Evolutionary conservation across 2,797 vertebrate genomes (phyloP).

Genomic region (Semaprochilodus insignis): DNA sequence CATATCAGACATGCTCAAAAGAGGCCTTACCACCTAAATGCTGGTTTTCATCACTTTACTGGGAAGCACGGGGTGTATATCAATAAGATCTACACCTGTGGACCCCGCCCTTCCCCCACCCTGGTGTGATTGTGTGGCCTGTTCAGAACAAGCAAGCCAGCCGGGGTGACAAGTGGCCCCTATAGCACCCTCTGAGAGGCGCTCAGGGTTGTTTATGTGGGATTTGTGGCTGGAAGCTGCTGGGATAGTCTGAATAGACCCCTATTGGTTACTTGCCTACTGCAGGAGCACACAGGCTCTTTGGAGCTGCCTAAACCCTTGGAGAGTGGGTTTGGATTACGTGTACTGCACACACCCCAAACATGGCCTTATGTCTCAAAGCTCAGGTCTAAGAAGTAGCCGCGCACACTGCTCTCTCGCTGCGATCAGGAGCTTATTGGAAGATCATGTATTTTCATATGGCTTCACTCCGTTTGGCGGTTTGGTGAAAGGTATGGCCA

Average conservation of each 20-base stretch:
- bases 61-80: constrained; percentile 35
- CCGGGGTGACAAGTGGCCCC: constrained; percentile 69
- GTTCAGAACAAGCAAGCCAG: constrained; percentile 29
- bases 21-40: constrained; percentile 1
- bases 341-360: constrained; percentile 38
- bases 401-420: neutral
- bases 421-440: no score
- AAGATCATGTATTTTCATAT: no score
- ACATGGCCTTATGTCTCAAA: constrained; percentile 44
- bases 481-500: no score
- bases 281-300: neutral
- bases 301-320: constrained; percentile 8
- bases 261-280: constrained; percentile 2
- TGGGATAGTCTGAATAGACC: constrained; percentile 47
- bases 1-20: neutral
- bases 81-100: constrained; percentile 58
- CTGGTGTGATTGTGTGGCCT: constrained; percentile 36
- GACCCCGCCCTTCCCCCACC: constrained; percentile 20
- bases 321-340: constrained; percentile 45
- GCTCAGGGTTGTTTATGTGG: constrained; percentile 67
- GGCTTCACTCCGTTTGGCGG: no score
- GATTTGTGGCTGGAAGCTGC: constrained; percentile 46
- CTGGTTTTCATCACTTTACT: constrained; percentile 36
- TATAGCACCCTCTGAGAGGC: constrained; percentile 58
- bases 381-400: constrained; percentile 13